Conservation (phyloP, 92 coral and sea anemone species). For the Phymanthus crucifer region DNA sequence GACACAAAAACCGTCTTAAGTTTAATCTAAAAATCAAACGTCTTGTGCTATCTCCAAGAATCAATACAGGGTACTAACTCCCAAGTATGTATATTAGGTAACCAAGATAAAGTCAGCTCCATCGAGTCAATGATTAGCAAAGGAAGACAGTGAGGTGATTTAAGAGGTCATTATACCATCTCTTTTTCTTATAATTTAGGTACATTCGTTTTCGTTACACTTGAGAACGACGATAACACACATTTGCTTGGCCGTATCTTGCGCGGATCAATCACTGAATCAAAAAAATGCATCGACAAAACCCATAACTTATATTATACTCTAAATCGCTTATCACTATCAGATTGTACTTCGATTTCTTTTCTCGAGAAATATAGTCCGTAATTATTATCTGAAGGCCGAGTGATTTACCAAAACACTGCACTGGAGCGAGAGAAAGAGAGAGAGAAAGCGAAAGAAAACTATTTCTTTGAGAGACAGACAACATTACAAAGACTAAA, state of each 20-base stretch:
- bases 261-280: constrained; percentile 20
- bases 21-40: constrained; percentile 30
- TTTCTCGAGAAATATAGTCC: constrained; percentile 6
- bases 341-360: constrained; percentile 16
- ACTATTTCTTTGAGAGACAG: background rate
- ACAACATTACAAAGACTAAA: constrained; percentile 4
- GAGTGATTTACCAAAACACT: constrained; percentile 11
- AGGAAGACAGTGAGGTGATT: constrained; percentile 21
- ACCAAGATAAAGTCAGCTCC: constrained; percentile 18
- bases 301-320: constrained; percentile 11
- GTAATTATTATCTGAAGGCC: constrained; percentile 10
- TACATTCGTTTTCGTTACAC: constrained; percentile 29
- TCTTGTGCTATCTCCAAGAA: constrained; percentile 23
- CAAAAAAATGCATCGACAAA: constrained; percentile 23
- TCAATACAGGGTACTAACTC: constrained; percentile 34
- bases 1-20: constrained; percentile 25
- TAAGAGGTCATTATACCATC: constrained; percentile 32
- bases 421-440: too few relatives aligned
- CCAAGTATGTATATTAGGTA: constrained; percentile 27
- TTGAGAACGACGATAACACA: constrained; percentile 21
- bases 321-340: constrained; percentile 19
- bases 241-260: constrained; percentile 6
- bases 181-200: constrained; percentile 26
- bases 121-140: constrained; percentile 13
- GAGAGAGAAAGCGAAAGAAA: too few relatives aligned